These are phyloP conservation scores for Eupithecia insigniata DNA, from an alignment of 2,888 invertebrate genomes.

Conservation along the genomic window DNA sequence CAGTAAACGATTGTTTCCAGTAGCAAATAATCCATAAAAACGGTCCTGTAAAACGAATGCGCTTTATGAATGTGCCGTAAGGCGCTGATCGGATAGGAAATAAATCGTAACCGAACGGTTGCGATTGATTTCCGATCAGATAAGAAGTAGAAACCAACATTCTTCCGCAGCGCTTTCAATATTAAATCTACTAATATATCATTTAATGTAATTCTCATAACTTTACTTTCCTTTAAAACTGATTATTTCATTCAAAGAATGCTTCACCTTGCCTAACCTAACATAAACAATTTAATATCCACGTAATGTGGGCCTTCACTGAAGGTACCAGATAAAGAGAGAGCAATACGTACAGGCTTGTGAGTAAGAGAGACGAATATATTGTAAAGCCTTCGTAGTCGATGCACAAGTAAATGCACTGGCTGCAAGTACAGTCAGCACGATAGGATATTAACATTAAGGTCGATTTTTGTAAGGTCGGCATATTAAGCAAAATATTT, in stretches of 20 bases:
- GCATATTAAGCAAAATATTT: slow-evolving; percentile 31
- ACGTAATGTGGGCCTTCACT: slow-evolving; percentile 45
- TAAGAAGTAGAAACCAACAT: no score
- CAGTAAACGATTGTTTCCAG: no score
- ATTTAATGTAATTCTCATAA: not conserved
- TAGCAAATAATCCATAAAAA: no score
- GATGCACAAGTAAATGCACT: slow-evolving; percentile 74
- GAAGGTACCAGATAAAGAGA: slow-evolving; percentile 46
- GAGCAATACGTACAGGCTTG: slow-evolving; percentile 45
- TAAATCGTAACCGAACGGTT: no score
- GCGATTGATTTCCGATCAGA: not conserved
- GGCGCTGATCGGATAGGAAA: no score
- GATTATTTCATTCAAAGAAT: slow-evolving; percentile 21
- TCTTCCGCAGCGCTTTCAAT: not conserved
- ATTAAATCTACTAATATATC: not conserved
- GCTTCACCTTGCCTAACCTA: slow-evolving; percentile 36
- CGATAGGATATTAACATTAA: slow-evolving; percentile 44
- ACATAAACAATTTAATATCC: slow-evolving; percentile 42
- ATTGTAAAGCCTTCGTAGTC: slow-evolving; percentile 57
- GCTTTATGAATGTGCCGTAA: no score
- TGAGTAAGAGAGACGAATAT: slow-evolving; percentile 54
- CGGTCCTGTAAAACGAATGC: no score
- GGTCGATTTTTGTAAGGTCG: slow-evolving; percentile 45
- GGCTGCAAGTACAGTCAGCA: slow-evolving; percentile 61
- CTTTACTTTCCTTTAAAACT: slow-evolving; percentile 12